These are phyloP conservation scores for Phalanger gymnotis DNA, from an alignment of 2,797 vertebrate genomes.

Conservation along the genomic window DNA sequence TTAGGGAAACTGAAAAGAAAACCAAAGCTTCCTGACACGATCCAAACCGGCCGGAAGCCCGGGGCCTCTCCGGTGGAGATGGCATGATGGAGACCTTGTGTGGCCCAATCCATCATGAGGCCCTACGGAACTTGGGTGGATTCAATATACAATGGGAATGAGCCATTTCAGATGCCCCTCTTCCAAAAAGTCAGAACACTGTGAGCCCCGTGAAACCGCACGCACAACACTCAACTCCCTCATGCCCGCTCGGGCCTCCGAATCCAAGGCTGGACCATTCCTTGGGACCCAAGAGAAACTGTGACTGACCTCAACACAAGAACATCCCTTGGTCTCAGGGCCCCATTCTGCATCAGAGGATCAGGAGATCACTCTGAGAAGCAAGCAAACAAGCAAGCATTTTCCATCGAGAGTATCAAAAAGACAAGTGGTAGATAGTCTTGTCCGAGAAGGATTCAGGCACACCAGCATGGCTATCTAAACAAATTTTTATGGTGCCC, in stretches of 20 bases:
- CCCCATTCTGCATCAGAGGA: neutral
- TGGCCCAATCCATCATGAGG: no score
- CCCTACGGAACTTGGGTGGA: no score
- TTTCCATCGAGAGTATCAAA: neutral
- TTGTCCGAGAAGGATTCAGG: neutral
- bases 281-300: no score
- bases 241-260: no score
- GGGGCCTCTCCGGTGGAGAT: no score
- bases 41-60: no score
- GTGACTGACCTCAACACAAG: no score
- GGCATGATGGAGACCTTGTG: no score
- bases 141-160: no score
- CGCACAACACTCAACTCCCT: neutral
- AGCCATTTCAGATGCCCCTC: neutral
- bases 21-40: neutral
- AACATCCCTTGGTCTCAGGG: no score
- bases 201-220: no score
- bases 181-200: neutral
- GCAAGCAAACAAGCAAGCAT: neutral
- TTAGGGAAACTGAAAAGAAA: neutral
- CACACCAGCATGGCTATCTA: neutral
- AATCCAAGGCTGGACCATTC: no score
- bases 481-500: neutral
- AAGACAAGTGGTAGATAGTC: neutral
- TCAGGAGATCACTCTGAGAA: neutral